Evolutionary conservation across 2,113 vertebrate species (phyloP), one percentile per base, ranked within the genome.

Genomic region (Pelodiscus sinensis): DNA sequence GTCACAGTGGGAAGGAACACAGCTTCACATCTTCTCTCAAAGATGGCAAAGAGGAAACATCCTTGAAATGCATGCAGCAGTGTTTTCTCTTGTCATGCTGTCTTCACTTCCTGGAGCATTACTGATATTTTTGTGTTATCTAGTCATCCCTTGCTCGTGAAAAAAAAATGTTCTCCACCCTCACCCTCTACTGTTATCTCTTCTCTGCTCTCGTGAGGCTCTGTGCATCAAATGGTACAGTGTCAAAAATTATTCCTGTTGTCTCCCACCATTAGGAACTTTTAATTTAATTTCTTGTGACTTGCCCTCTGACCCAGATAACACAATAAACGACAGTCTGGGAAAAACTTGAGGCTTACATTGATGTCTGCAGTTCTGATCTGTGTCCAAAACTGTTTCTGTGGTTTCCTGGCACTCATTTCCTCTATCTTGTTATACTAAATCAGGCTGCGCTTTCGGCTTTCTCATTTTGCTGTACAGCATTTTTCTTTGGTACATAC

Each of bases 251-350:
- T 22, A 19, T 55, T 82, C 57, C 71, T 52, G 29, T 22, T 91
- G 54, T 71, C 35, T 89, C 25, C 90, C 4, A 0, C 10, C 25
- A 54, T 25, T 65, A 86, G 56, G 79, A 83, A 27, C 21, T 82
- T 27, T 91, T 90, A 82, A 15, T 75, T 81, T 87, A 25, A 27
- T 92, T 89, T 82, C 25, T 0, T 2, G 19, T 79, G 62, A 9
- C 38, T 79, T 91, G 15, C 29, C 79, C 79, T 91, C 68, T 92
- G 87, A 91, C 75, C 79, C 38, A 89, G 73, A 82, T 77, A 50
- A 51, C 0, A 1, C 19, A 3, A 2, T 78, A 57, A 89, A 21
- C 3, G 1, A 14, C 50, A 38, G 52, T 9, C 71, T 65, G 84
- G 84, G 81, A 78, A 54, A 50, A 44, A 44, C n/a, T 24, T 2